Conservation (phyloP, 2,113 vertebrate genomes). For the Phyllostomus hastatus region DNA sequence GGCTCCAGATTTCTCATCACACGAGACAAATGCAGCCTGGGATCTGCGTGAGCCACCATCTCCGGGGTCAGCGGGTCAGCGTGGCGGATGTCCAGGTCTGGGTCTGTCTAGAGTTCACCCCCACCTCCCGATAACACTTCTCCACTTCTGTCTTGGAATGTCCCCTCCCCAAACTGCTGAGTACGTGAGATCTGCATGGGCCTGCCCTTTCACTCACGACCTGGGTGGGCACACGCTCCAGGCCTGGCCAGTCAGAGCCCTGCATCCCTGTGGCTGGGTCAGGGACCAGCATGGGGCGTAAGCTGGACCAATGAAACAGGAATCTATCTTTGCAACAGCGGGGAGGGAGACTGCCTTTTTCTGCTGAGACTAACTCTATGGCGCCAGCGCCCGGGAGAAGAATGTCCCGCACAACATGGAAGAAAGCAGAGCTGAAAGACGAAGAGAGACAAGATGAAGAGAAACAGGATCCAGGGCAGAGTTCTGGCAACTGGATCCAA, state of each 20-base stretch:
- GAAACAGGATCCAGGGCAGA: background rate
- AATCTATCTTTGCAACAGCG: background rate
- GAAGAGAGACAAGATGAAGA: background rate
- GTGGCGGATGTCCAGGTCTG: background rate
- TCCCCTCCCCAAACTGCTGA: background rate
- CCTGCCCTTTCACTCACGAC: background rate
- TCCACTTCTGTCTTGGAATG: background rate
- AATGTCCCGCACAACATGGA: background rate
- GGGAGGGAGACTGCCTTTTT: background rate
- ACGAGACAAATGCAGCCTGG: accelerated
- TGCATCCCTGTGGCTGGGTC: background rate
- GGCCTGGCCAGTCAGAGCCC: background rate
- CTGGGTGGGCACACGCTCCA: background rate
- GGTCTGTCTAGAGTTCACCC: background rate
- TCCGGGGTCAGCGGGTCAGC: background rate
- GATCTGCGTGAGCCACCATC: no score
- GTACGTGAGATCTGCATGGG: background rate
- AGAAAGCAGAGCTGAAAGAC: background rate
- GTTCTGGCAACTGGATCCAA: background rate
- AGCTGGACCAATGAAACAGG: background rate
- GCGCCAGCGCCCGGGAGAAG: background rate
- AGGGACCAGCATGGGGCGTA: background rate
- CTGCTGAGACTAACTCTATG: background rate
- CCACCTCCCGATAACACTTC: background rate
- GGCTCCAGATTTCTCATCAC: background rate